Percentiles rank a stretch among this genome's conserved stretches.
phyloP scores from a whole-genome alignment of 2,888 invertebrate species.

The Dolichomitus sp. region DNA sequence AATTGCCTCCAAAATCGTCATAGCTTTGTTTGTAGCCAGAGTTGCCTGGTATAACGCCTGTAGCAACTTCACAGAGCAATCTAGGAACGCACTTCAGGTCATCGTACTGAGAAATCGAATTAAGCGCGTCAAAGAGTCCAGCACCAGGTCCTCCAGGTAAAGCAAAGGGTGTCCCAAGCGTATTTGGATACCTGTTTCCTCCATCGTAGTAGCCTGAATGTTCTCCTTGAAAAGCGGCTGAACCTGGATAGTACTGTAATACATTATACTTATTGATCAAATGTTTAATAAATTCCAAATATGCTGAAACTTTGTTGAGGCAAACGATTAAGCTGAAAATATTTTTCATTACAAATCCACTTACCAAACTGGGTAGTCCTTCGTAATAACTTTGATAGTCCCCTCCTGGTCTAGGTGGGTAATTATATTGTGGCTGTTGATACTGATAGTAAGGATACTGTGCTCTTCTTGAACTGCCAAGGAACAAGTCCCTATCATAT shows the following conservation, averaged over 20 bases:
- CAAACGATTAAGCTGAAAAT: neutral
- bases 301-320: neutral
- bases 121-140: slow-evolving; percentile 86
- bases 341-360: neutral
- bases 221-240: slow-evolving; percentile 33
- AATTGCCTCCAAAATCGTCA: slow-evolving; percentile 77
- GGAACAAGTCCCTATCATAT: slow-evolving; percentile 26
- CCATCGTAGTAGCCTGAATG: slow-evolving; percentile 58
- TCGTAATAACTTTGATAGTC: slow-evolving; percentile 56
- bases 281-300: neutral
- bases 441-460: slow-evolving; percentile 30
- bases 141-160: slow-evolving; percentile 67
- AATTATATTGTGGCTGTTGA: slow-evolving; percentile 36
- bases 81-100: slow-evolving; percentile 93
- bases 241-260: slow-evolving; percentile 52
- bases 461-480: slow-evolving; percentile 38
- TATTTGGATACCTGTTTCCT: slow-evolving; percentile 55
- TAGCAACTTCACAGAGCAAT: slow-evolving; percentile 92
- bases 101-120: slow-evolving; percentile 90
- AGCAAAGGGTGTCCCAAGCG: slow-evolving; percentile 55
- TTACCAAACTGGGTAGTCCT: slow-evolving; percentile 45
- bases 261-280: neutral
- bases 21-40: slow-evolving; percentile 66
- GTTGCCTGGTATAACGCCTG: slow-evolving; percentile 80
- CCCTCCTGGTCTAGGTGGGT: slow-evolving; percentile 20